Conservation (phyloP, 2,797 vertebrate genomes). For the Pelodytes ibericus region DNA sequence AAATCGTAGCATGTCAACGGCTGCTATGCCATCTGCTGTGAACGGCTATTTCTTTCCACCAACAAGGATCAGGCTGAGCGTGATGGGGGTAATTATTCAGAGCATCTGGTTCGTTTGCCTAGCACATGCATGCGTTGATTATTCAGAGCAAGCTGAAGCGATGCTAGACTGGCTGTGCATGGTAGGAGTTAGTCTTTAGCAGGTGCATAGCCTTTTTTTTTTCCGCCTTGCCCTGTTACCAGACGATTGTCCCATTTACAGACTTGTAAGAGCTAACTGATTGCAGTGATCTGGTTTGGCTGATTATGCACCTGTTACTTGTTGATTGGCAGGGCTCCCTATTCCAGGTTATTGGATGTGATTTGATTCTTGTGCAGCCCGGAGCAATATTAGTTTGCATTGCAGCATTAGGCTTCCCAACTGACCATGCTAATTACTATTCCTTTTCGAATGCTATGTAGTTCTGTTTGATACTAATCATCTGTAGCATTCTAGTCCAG, state of each 20-base stretch:
- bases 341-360: background rate
- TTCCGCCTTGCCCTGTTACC: background rate
- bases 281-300: background rate
- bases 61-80: background rate
- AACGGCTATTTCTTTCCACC: too few species aligned
- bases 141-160: too few species aligned
- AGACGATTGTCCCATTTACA: too few species aligned
- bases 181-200: background rate
- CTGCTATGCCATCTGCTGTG: background rate
- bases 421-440: background rate
- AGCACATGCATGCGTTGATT: too few species aligned
- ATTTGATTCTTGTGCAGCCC: background rate
- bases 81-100: background rate
- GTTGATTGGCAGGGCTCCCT: background rate
- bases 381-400: background rate
- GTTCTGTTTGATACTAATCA: too few species aligned
- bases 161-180: background rate
- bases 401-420: background rate
- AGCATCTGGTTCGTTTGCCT: too few species aligned
- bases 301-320: background rate
- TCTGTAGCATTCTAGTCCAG: too few species aligned
- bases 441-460: too few species aligned
- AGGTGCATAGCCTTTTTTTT: background rate
- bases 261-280: too few species aligned
- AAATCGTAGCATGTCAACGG: too few species aligned